These are phyloP conservation scores for Rana temporaria DNA, from an alignment of 2,113 vertebrate species.

Conservation along the genomic window DNA sequence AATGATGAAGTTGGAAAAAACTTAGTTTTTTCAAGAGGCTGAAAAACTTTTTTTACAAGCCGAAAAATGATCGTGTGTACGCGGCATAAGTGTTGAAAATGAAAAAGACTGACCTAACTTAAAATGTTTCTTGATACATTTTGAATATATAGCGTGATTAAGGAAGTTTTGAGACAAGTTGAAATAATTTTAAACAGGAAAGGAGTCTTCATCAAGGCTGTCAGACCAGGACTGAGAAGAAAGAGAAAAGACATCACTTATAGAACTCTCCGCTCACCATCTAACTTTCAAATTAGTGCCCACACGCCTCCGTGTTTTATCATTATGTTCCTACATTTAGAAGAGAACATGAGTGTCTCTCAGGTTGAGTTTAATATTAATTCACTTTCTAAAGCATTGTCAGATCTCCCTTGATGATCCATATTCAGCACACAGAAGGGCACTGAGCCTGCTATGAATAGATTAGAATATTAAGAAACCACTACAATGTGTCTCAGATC, in stretches of 20 bases:
- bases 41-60: no score
- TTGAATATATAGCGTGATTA: background rate
- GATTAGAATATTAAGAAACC: no score
- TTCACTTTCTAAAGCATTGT: background rate
- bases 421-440: background rate
- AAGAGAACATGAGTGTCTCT: background rate
- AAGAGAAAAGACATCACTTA: background rate
- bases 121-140: no score
- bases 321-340: background rate
- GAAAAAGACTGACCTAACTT: no score
- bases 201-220: background rate
- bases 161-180: background rate
- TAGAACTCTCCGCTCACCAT: background rate
- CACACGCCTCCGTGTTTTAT: background rate
- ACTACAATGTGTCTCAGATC: no score
- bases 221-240: background rate
- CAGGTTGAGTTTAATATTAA: background rate
- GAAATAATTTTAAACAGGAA: background rate
- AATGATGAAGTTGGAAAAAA: no score
- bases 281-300: background rate
- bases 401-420: background rate
- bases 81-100: no score
- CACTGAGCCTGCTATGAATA: background rate
- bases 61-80: no score
- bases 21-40: no score